Conservation (phyloP, 2,888 invertebrate genomes). For the Trachelus iudaicus region DNA sequence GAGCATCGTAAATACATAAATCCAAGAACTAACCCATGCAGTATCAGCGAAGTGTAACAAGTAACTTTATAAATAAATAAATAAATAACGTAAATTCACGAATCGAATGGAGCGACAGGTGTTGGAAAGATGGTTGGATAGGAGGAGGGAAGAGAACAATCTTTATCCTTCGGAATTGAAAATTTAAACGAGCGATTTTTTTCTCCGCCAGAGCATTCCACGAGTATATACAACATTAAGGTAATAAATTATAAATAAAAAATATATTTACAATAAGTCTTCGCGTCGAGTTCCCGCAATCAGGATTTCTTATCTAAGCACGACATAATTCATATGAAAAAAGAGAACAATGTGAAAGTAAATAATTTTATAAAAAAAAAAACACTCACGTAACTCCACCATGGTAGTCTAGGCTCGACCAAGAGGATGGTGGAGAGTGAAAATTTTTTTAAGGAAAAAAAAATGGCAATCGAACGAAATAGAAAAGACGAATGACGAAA, state of each 20-base stretch:
- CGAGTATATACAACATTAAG: background rate
- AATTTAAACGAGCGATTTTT: background rate
- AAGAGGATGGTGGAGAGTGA: background rate
- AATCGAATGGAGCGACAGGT: background rate
- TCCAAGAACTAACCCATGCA: background rate
- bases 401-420: background rate
- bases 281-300: background rate
- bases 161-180: background rate
- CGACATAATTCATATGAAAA: background rate
- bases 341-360: background rate
- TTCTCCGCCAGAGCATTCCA: background rate
- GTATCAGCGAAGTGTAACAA: background rate
- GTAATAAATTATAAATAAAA: background rate
- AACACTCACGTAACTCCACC: background rate
- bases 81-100: background rate
- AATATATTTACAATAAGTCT: background rate
- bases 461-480: background rate
- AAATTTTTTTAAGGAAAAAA: background rate
- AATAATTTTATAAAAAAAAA: background rate
- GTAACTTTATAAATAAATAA: background rate
- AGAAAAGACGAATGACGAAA: background rate
- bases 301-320: background rate
- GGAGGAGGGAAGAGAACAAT: background rate
- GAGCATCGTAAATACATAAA: background rate
- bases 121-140: background rate